Evolutionary conservation across 2,113 vertebrate genomes (phyloP).

Genomic region (Syngnathus floridae): DNA sequence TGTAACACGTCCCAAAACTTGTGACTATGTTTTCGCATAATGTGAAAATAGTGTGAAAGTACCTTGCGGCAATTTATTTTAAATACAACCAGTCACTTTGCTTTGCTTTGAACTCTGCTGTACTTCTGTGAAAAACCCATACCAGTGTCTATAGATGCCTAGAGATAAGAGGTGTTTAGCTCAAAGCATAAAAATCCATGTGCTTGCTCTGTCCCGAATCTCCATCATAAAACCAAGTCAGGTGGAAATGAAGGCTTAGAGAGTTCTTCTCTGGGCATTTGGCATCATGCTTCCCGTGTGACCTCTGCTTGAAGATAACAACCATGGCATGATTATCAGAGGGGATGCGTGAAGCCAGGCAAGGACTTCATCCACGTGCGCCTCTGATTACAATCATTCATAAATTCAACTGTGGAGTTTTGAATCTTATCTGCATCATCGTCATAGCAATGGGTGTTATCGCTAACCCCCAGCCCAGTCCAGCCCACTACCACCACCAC

Average conservation of each 20-base stretch:
- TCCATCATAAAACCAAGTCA: not conserved
- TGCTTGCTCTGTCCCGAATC: not conserved
- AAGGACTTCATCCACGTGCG: conserved; percentile 48
- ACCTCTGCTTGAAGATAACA: conserved; percentile 20
- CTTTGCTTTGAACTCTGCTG: not conserved
- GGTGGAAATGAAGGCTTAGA: conserved; percentile 1
- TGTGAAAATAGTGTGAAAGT: not conserved
- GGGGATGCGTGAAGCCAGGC: conserved; percentile 25
- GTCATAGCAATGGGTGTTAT: conserved; percentile 39
- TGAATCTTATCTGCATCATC: conserved; percentile 34
- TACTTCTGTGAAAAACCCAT: not conserved
- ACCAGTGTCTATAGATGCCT: not conserved
- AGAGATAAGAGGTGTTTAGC: too few species aligned
- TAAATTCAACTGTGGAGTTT: conserved; percentile 57
- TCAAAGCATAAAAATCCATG: not conserved
- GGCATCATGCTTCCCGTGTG: conserved; percentile 13
- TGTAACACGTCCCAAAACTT: too few species aligned
- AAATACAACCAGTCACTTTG: not conserved
- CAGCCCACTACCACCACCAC: not conserved
- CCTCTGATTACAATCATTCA: conserved; percentile 70
- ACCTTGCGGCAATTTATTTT: not conserved
- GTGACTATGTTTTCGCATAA: not conserved
- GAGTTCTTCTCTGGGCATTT: conserved; percentile 13
- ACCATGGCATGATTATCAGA: conserved; percentile 14
- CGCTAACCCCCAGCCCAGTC: conserved; percentile 27